phyloP scores from a whole-genome alignment of 1,140 invertebrate genomes.

The Habropoda laboriosa region DNA sequence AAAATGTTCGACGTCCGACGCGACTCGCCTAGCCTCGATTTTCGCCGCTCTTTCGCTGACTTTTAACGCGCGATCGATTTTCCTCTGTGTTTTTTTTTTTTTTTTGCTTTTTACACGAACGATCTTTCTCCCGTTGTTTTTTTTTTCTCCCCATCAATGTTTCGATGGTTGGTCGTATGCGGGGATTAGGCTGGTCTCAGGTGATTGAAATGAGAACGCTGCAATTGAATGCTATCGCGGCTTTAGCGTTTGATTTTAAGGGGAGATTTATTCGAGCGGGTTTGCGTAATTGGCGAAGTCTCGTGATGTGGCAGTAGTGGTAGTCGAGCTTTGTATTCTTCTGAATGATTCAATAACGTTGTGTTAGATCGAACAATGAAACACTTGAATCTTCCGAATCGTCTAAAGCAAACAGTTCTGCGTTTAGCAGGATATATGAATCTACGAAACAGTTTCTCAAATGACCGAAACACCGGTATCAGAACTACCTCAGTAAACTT shows the following conservation, averaged over 20 bases:
- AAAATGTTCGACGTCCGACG: conserved; percentile 66
- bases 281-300: neutral
- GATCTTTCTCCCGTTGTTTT: neutral
- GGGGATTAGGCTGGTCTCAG: conserved; percentile 14
- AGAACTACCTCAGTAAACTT: too few species aligned
- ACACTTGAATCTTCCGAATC: too few species aligned
- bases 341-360: too few species aligned
- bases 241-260: neutral
- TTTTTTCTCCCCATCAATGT: too few species aligned
- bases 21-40: conserved; percentile 39
- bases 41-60: conserved; percentile 23
- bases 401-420: too few species aligned
- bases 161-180: neutral
- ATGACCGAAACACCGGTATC: too few species aligned
- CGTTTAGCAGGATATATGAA: too few species aligned
- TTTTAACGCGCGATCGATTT: conserved; percentile 26
- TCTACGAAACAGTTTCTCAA: too few species aligned
- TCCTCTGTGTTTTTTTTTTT: neutral
- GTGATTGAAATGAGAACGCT: conserved; percentile 23
- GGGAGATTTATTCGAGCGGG: neutral
- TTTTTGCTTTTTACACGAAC: neutral
- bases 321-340: too few species aligned
- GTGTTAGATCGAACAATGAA: too few species aligned
- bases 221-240: neutral
- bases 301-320: too few species aligned